Conservation (phyloP, 2,113 vertebrate genomes). For the Benitochromis conjunctus region DNA sequence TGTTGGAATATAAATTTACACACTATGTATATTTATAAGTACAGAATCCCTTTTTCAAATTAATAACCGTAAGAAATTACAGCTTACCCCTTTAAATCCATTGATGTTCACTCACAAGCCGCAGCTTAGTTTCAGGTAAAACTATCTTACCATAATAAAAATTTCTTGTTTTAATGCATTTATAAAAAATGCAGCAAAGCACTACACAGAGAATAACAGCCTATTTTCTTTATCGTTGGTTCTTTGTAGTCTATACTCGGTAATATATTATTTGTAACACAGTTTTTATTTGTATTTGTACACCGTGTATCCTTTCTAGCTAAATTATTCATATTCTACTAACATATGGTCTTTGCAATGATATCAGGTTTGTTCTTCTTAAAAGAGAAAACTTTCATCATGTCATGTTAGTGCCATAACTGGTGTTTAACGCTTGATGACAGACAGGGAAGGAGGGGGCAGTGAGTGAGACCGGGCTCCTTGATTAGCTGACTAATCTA, state of each 20-base stretch:
- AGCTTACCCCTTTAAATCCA: neutral
- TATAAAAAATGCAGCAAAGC: neutral
- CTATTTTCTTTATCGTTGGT: neutral
- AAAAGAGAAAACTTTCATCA: neutral
- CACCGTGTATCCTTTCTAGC: neutral
- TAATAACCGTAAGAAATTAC: neutral
- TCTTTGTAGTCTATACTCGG: neutral
- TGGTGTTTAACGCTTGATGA: neutral
- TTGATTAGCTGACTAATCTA: slow-evolving; percentile 7
- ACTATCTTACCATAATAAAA: neutral
- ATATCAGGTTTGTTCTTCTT: neutral
- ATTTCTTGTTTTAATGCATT: neutral
- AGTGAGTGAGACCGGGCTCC: neutral
- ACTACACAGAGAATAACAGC: neutral
- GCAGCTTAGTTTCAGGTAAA: neutral
- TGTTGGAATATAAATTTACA: neutral
- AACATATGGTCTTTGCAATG: neutral
- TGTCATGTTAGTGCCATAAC: neutral
- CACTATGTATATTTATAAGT: neutral
- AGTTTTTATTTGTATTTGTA: neutral
- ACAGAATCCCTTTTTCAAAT: neutral
- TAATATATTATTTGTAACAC: neutral
- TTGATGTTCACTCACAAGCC: neutral
- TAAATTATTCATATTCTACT: neutral
- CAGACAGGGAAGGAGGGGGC: neutral